These are phyloP conservation scores for Drymonia ruficornis DNA, from an alignment of 2,888 invertebrate genomes.

Conservation along the genomic window DNA sequence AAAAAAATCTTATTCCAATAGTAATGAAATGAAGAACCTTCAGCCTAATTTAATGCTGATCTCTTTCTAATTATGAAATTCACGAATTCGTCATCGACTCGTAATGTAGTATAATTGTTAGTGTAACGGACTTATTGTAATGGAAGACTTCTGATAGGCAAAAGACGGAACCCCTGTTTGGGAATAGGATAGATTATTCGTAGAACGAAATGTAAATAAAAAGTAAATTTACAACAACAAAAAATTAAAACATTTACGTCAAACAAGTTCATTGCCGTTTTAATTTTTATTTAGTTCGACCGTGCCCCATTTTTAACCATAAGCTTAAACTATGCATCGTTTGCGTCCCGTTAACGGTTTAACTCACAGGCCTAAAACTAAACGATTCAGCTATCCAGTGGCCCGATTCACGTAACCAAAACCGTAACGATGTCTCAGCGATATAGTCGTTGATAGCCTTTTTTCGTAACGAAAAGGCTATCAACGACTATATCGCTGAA, in stretches of 20 bases:
- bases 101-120: neutral
- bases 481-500: no score
- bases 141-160: slow-evolving; percentile 7
- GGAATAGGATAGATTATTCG: slow-evolving; percentile 6
- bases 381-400: no score
- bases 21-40: no score
- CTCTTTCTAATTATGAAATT: neutral
- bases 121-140: neutral
- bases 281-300: no score
- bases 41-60: neutral
- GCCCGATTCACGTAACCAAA: no score
- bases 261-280: neutral
- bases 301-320: no score
- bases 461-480: no score
- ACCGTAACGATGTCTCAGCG: no score
- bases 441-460: no score
- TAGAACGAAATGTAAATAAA: slow-evolving; percentile 16
- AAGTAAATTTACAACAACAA: neutral
- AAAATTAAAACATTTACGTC: neutral
- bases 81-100: neutral
- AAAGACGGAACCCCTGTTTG: slow-evolving; percentile 3
- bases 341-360: neutral
- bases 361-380: no score
- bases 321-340: neutral
- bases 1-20: no score